Conservation (phyloP, 2,797 vertebrate genomes). For the Kryptopterus vitreolus region DNA sequence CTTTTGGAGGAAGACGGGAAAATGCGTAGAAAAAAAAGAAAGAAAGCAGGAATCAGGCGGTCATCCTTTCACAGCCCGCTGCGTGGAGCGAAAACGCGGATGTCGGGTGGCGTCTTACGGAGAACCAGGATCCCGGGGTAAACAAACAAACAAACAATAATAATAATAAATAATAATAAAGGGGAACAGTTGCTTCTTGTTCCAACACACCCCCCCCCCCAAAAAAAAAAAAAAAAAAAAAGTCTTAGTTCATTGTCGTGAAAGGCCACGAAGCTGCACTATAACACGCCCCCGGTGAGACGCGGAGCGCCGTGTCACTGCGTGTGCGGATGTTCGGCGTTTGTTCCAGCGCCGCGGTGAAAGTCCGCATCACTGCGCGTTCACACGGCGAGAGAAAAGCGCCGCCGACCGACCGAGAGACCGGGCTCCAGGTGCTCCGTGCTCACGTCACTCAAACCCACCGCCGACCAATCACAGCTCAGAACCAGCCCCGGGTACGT, state of each 20-base stretch:
- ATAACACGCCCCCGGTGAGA: neutral
- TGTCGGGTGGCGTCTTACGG: slow-evolving; percentile 60
- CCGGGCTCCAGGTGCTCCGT: slow-evolving; percentile 75
- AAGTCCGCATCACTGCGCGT: slow-evolving; percentile 71
- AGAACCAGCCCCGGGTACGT: slow-evolving; percentile 22
- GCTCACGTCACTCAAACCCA: slow-evolving; percentile 62
- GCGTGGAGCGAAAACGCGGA: slow-evolving; percentile 66
- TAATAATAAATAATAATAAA: neutral
- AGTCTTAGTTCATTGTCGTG: slow-evolving; percentile 16
- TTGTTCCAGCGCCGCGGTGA: slow-evolving; percentile 56
- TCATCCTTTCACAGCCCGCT: slow-evolving; percentile 69
- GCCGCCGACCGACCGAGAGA: slow-evolving; percentile 65
- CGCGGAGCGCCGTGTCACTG: slow-evolving; percentile 21
- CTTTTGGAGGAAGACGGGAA: slow-evolving; percentile 40
- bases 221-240: no score
- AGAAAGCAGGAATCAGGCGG: slow-evolving; percentile 61
- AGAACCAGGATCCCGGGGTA: slow-evolving; percentile 52
- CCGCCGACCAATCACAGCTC: slow-evolving; percentile 67
- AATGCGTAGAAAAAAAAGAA: slow-evolving; percentile 18
- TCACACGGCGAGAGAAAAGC: slow-evolving; percentile 56
- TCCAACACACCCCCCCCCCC: no score
- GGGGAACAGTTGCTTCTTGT: slow-evolving; percentile 56
- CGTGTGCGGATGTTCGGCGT: slow-evolving; percentile 54
- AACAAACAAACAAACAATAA: no score
- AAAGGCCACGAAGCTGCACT: neutral